phyloP scores from a whole-genome alignment of 1,140 invertebrate species.

The Drosophila baimaii region DNA sequence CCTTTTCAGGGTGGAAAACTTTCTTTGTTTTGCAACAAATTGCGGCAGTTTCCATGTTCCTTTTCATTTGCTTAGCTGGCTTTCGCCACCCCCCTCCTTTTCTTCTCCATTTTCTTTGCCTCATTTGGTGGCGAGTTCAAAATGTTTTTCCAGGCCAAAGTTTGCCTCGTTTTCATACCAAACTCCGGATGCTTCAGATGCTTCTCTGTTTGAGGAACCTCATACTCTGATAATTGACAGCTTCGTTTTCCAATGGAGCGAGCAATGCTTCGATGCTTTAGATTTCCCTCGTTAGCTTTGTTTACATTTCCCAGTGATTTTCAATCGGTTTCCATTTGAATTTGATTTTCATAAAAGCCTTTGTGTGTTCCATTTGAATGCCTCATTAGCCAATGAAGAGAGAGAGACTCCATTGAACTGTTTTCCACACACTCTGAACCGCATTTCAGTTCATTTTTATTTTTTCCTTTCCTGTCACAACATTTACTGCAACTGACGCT shows the following conservation, averaged over 20 bases:
- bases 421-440: not conserved
- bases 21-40: conserved; percentile 71
- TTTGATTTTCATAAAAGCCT: conserved; percentile 27
- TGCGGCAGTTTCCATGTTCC: conserved; percentile 46
- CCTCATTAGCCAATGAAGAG: conserved; percentile 27
- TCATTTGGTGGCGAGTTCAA: conserved; percentile 36
- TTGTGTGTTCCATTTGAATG: conserved; percentile 36
- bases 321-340: conserved; percentile 6
- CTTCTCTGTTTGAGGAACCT: not conserved
- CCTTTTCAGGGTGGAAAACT: conserved; percentile 31
- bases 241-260: conserved; percentile 22
- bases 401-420: conserved; percentile 7
- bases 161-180: conserved; percentile 5
- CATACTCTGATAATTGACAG: conserved; percentile 26
- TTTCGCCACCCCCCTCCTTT: not conserved
- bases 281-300: conserved; percentile 19
- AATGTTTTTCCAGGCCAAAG: conserved; percentile 30
- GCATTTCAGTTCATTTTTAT: not conserved
- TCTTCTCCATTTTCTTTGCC: conserved; percentile 14
- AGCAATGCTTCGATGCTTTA: conserved; percentile 30
- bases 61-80: conserved; percentile 41
- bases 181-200: not conserved
- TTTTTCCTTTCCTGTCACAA: not conserved
- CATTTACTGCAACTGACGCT: conserved; percentile 6
- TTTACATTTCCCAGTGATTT: conserved; percentile 28